Evolutionary conservation across 2,888 invertebrate species (phyloP).

Genomic region (Orthosia gothica): DNA sequence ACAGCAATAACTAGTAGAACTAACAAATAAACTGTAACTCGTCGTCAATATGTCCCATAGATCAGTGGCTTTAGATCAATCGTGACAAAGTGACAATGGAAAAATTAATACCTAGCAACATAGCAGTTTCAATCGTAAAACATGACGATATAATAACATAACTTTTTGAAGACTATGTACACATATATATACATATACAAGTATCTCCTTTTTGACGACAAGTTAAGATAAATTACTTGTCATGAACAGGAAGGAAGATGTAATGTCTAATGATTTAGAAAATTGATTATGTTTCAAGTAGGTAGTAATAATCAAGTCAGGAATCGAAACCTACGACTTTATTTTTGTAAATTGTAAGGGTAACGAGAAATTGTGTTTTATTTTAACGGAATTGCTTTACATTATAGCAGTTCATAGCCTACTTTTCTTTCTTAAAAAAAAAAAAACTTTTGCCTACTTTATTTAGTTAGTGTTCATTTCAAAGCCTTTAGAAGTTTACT

Average conservation of each 20-base stretch:
- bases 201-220: neutral
- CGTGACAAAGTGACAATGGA: neutral
- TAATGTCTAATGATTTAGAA: neutral
- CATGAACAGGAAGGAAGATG: neutral
- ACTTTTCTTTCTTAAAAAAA: no score
- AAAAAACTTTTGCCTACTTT: no score
- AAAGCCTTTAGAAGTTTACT: no score
- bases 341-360: conserved; percentile 1
- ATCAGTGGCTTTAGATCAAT: neutral
- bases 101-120: neutral
- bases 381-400: neutral
- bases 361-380: neutral
- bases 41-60: neutral
- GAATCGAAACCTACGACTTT: neutral
- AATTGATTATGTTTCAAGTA: neutral
- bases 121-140: neutral
- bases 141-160: neutral
- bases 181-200: neutral
- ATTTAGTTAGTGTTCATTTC: no score
- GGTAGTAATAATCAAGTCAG: neutral
- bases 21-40: neutral
- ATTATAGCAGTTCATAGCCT: no score
- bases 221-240: neutral
- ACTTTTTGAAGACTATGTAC: neutral
- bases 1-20: neutral